These are phyloP conservation scores for Butastur rufipennis DNA, from an alignment of 2,113 vertebrate species.

Conservation along the genomic window DNA sequence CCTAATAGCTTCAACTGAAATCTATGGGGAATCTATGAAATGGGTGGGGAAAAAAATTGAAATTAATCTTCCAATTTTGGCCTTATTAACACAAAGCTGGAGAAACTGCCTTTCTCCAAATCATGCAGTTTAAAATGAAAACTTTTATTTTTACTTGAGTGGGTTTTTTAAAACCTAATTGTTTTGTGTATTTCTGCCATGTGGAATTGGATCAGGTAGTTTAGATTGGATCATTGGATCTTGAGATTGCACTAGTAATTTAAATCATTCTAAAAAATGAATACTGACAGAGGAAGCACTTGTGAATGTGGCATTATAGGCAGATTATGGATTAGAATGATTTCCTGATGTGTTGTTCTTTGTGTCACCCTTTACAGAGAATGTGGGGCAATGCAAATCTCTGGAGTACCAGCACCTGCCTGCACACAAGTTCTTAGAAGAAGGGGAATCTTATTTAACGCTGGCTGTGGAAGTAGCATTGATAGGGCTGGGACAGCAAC, in stretches of 20 bases:
- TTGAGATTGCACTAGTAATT: neutral
- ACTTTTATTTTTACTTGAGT: neutral
- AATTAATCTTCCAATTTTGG: neutral
- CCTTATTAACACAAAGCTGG: neutral
- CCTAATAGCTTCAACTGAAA: neutral
- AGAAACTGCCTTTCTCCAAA: neutral
- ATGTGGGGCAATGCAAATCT: constrained; percentile 76
- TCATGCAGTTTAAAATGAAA: neutral
- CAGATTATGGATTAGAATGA: neutral
- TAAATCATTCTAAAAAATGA: neutral
- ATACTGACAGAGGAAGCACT: neutral
- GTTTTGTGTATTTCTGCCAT: neutral
- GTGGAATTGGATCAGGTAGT: neutral
- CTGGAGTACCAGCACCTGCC: constrained; percentile 84
- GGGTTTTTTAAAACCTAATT: neutral
- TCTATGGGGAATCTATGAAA: neutral
- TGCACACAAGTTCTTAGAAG: constrained; percentile 85
- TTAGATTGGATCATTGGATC: neutral
- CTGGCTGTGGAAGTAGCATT: constrained; percentile 89
- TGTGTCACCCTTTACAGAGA: constrained; percentile 66
- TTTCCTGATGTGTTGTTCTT: neutral
- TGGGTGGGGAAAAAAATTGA: neutral
- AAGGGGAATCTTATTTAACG: constrained; percentile 84
- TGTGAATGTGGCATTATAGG: neutral
- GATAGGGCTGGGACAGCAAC: constrained; percentile 89